A percentile compares a stretch with the other conserved stretches of the same genome.
Conservation (phyloP, 2,113 vertebrate genomes). For the Herpetotheres cachinnans region DNA sequence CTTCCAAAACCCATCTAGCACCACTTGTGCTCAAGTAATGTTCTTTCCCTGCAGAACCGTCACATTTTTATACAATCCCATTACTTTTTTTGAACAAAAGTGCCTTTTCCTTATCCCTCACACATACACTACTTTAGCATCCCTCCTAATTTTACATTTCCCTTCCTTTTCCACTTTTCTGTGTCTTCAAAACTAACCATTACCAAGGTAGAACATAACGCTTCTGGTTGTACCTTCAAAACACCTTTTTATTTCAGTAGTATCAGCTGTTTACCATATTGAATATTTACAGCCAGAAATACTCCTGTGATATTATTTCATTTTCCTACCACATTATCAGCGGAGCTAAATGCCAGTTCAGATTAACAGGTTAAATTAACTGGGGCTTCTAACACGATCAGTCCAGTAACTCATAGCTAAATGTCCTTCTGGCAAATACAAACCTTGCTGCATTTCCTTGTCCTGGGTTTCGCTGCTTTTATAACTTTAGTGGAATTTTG, state of each 20-base stretch:
- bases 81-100: neutral
- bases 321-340: neutral
- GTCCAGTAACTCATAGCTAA: neutral
- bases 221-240: neutral
- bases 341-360: neutral
- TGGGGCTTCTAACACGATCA: neutral
- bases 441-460: slow-evolving; percentile 90
- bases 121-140: neutral
- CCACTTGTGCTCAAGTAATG: neutral
- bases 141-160: neutral
- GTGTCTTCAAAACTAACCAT: neutral
- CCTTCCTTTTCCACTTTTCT: neutral
- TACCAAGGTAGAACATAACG: neutral
- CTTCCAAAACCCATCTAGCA: neutral
- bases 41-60: neutral
- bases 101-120: neutral
- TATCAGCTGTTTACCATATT: neutral
- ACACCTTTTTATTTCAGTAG: neutral
- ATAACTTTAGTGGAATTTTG: slow-evolving; percentile 81
- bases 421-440: slow-evolving; percentile 12
- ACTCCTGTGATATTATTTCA: neutral
- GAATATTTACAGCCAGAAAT: neutral
- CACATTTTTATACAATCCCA: neutral
- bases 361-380: neutral
- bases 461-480: slow-evolving; percentile 82